Percentiles rank a stretch among this genome's conserved stretches.
Evolutionary conservation across 1,140 invertebrate genomes (phyloP).

Genomic region (Drosophila rhopaloa): DNA sequence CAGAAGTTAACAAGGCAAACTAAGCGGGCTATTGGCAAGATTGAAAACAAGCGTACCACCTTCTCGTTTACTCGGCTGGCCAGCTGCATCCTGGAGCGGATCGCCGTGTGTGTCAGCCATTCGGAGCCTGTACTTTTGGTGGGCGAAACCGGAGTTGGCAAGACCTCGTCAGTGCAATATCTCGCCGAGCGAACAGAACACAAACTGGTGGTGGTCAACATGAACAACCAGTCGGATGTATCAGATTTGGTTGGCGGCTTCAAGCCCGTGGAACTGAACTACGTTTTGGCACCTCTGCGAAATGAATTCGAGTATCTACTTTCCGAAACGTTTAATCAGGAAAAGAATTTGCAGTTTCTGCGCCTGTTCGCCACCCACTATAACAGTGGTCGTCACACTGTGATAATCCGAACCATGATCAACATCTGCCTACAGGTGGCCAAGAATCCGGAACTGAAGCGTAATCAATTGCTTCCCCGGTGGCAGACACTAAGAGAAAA

Average conservation of each 20-base stretch:
- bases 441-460: constrained; percentile 63
- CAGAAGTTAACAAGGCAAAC: constrained; percentile 55
- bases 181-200: constrained; percentile 93
- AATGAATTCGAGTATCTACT: constrained; percentile 95
- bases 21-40: constrained; percentile 27
- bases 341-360: constrained; percentile 94
- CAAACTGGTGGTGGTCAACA: constrained; percentile 97
- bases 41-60: constrained; percentile 85
- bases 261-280: constrained; percentile 97
- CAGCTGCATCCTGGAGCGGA: constrained; percentile 93
- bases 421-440: constrained; percentile 88
- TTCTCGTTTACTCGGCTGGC: constrained; percentile 94
- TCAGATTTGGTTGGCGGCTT: constrained; percentile 98
- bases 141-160: constrained; percentile 99
- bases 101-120: constrained; percentile 92
- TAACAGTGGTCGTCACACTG: constrained; percentile 90
- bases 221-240: constrained; percentile 99
- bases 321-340: constrained; percentile 90
- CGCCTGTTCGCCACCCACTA: constrained; percentile 91
- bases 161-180: constrained; percentile 98
- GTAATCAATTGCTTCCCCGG: constrained; percentile 39
- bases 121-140: constrained; percentile 97
- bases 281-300: constrained; percentile 92
- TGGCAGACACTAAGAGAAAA: constrained; percentile 87
- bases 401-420: constrained; percentile 91